These are phyloP conservation scores for Andrena bucephala DNA, from an alignment of 2,888 invertebrate species.

Conservation along the genomic window DNA sequence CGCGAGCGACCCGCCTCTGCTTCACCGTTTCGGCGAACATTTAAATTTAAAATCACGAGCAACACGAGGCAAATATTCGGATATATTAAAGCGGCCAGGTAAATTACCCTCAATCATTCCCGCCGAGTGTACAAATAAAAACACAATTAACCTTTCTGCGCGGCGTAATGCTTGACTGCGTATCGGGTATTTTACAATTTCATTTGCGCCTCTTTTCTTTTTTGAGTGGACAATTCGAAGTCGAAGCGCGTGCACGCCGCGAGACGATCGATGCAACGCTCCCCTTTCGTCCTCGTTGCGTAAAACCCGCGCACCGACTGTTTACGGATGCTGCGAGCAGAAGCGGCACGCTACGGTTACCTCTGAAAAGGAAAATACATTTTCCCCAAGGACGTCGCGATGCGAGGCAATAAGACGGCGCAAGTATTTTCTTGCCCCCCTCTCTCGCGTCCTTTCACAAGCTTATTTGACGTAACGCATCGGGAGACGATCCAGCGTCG, in stretches of 20 bases:
- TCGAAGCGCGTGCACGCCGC: not conserved
- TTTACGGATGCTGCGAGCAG: not conserved
- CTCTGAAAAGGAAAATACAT: constrained; percentile 6
- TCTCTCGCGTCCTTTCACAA: no score
- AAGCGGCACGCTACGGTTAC: not conserved
- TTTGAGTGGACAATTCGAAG: not conserved
- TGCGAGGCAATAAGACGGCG: constrained; percentile 8
- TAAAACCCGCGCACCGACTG: not conserved
- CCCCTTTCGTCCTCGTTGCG: not conserved
- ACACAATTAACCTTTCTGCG: not conserved
- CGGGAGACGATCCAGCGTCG: not conserved
- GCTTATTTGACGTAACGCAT: not conserved
- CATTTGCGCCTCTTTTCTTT: not conserved
- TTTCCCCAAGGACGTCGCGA: not conserved
- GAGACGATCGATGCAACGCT: not conserved
- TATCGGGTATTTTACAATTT: not conserved
- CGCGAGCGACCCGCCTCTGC: no score
- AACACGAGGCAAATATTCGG: not conserved
- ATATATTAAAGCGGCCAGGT: not conserved
- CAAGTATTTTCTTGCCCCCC: not conserved
- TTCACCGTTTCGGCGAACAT: not conserved
- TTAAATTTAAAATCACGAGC: not conserved
- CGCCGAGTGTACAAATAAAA: not conserved
- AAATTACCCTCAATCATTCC: not conserved
- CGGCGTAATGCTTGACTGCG: not conserved